These are phyloP conservation scores for Thamnophis elegans DNA, from an alignment of 2,797 vertebrate genomes.

Conservation along the genomic window DNA sequence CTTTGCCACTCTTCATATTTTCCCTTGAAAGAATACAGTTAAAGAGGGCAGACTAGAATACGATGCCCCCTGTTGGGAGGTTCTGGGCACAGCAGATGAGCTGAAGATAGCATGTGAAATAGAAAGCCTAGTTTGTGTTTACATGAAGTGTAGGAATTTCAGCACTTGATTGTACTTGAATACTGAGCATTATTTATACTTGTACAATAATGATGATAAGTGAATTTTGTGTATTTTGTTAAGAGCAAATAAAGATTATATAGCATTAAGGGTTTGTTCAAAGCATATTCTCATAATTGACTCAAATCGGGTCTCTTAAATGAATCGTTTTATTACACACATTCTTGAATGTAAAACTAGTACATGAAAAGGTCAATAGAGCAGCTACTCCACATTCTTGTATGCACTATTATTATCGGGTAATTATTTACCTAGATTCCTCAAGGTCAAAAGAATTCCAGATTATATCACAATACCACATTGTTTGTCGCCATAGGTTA, in stretches of 20 bases:
- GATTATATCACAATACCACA: background rate
- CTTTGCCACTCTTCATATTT: slow-evolving; percentile 59
- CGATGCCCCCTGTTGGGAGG: slow-evolving; percentile 59
- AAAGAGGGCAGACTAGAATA: slow-evolving; percentile 57
- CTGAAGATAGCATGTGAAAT: slow-evolving; percentile 63
- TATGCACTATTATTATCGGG: background rate
- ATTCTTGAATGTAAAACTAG: slow-evolving; percentile 22
- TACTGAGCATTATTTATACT: slow-evolving; percentile 78
- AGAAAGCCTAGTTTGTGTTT: slow-evolving; percentile 76
- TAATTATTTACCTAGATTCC: background rate
- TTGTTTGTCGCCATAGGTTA: background rate
- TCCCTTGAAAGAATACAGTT: slow-evolving; percentile 56
- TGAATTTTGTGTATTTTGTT: slow-evolving; percentile 77
- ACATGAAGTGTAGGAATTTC: slow-evolving; percentile 74
- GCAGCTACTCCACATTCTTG: background rate
- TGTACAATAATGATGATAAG: slow-evolving; percentile 73
- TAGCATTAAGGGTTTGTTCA: slow-evolving; percentile 64
- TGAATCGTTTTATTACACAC: background rate
- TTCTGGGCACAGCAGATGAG: slow-evolving; percentile 66
- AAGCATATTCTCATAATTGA: slow-evolving; percentile 57
- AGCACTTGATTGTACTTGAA: slow-evolving; percentile 80
- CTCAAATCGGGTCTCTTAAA: background rate
- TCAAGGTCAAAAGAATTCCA: background rate
- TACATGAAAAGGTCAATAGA: slow-evolving; percentile 9
- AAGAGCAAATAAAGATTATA: slow-evolving; percentile 77